These are phyloP conservation scores for Phymastichus coffea DNA, from an alignment of 1,140 invertebrate species.

Conservation along the genomic window DNA sequence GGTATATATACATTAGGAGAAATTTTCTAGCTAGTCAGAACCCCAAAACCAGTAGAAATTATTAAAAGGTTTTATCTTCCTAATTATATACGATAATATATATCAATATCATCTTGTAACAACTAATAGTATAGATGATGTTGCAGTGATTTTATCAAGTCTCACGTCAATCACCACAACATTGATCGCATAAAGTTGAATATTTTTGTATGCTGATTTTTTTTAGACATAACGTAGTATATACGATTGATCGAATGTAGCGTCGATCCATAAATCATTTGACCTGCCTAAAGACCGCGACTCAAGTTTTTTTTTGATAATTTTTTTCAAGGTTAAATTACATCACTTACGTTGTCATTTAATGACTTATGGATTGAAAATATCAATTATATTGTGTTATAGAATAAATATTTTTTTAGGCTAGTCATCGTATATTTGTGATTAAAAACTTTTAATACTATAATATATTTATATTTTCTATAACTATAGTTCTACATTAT, in stretches of 20 bases:
- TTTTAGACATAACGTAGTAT: conserved; percentile 20
- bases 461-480: conserved; percentile 32
- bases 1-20: conserved; percentile 15
- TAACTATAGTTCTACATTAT: no score
- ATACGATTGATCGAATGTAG: neutral
- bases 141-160: conserved; percentile 15
- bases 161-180: neutral
- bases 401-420: conserved; percentile 17
- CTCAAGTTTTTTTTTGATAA: no score
- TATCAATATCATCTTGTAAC: no score
- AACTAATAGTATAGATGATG: conserved; percentile 5
- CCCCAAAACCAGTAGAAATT: conserved; percentile 12
- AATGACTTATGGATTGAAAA: conserved; percentile 7
- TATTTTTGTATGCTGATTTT: conserved; percentile 9
- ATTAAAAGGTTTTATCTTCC: conserved; percentile 4
- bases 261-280: conserved; percentile 14
- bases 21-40: conserved; percentile 12
- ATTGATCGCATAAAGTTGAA: neutral
- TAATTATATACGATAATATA: no score
- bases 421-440: conserved; percentile 15
- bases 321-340: no score
- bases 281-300: no score
- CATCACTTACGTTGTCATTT: no score
- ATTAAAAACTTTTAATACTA: conserved; percentile 23
- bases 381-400: neutral